phyloP scores from a whole-genome alignment of 2,113 vertebrate genomes.

The Brevimyrus niger region DNA sequence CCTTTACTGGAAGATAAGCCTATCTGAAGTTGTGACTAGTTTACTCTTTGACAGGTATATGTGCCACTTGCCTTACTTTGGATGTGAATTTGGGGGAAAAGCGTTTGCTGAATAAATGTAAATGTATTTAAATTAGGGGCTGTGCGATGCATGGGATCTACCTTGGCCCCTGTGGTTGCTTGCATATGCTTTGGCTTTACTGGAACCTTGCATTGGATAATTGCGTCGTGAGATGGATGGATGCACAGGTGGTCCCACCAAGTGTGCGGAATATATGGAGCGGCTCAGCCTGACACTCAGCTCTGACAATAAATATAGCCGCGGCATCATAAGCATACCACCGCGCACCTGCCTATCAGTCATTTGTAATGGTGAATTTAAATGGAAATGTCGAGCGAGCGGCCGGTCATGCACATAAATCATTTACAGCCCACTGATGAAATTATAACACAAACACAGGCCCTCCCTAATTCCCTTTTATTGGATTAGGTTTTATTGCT shows the following conservation, averaged over 20 bases:
- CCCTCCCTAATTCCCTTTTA: conserved; percentile 15
- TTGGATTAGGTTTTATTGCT: conserved; percentile 21
- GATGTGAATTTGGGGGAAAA: not conserved
- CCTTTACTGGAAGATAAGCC: not conserved
- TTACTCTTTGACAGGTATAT: not conserved
- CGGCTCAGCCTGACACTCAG: not conserved
- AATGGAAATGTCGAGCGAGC: conserved; percentile 4
- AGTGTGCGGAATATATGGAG: not conserved
- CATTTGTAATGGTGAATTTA: conserved; percentile 10
- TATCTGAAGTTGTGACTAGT: not conserved
- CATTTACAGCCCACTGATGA: conserved; percentile 15
- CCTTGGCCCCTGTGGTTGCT: not conserved
- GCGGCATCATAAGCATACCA: not conserved
- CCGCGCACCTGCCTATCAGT: not conserved
- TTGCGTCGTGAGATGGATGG: not conserved
- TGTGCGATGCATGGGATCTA: not conserved
- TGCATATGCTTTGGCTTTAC: not conserved
- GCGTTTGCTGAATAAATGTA: not conserved
- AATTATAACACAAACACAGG: conserved; percentile 6
- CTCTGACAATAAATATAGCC: not conserved
- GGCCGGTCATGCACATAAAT: conserved; percentile 5
- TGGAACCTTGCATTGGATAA: not conserved
- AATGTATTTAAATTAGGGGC: not conserved
- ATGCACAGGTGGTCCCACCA: not conserved
- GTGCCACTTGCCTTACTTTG: not conserved